Base-by-base conservation (phyloP, 1,140 invertebrate genomes). In the Drosophila persimilis region DNA sequence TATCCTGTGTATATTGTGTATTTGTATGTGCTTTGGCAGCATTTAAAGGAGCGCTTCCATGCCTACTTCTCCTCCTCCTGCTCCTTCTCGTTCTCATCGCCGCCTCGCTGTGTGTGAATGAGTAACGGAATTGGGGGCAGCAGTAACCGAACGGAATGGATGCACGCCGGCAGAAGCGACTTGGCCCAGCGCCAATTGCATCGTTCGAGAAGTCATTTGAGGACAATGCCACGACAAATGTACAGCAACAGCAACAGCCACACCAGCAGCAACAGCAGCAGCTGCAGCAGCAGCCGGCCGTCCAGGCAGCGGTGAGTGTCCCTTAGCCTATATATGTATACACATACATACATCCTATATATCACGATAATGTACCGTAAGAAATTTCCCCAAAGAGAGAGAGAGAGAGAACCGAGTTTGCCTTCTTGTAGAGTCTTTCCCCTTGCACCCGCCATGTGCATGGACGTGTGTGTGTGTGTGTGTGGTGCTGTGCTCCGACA, bases 201-300 rank as follows among this genome's bases (percentile, higher is more conserved):
- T 98, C 97, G 69, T 97, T 98, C 92, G 96, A 97, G 92, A 96
- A 97, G 90, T 98, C 97, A 74, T 97, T 98, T 92, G 96, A 97
- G 92, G 96, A 97, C 79, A 85, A 84, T 89, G 72, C 85, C 67
- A 84, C 83, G 59, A 76, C 77, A 76, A 64, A 62, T 66, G 61
- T 70, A 60, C 63, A 35, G 35, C 69, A 63, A 66, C 76, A 71
- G 58, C 72, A 62, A 22, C 59, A 70, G 31, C 61, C 45, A 6
- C 66, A 50, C 22, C 66, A 58, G 5, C 78, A 73, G 26, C 78
- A 62, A 22, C 41, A 52, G 7, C 45, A 54, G 5, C 69, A 67
- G 15, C n/a, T n/a, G n/a, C 73, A 63, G n/a, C 77, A 61, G 31
- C 66, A 54, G 48, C 67, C 45, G 45, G 29, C 11, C 52, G 58